Evolutionary conservation across 2,888 invertebrate genomes (phyloP).

Genomic region (Bombylius discolor): DNA sequence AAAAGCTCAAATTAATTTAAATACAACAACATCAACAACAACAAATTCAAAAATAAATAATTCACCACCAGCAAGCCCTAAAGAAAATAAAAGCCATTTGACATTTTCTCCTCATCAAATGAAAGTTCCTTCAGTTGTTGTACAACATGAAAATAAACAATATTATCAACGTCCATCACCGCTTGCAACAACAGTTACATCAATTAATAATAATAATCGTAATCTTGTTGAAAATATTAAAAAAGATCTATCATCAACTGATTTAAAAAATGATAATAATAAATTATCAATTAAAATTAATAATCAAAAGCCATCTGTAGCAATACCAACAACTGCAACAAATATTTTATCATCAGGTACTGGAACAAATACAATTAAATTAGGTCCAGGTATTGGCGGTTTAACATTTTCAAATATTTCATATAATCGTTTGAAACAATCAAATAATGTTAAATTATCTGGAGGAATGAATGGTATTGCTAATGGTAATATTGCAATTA

Average conservation of each 20-base stretch:
- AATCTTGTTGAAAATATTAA: slow-evolving; percentile 41
- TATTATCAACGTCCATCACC: slow-evolving; percentile 19
- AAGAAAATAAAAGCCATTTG: slow-evolving; percentile 54
- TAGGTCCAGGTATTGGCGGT: slow-evolving; percentile 35
- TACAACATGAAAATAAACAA: slow-evolving; percentile 19
- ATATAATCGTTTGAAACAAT: slow-evolving; percentile 34
- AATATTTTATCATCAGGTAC: slow-evolving; percentile 15
- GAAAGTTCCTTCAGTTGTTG: slow-evolving; percentile 43
- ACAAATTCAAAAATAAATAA: slow-evolving; percentile 22
- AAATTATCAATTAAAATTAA: slow-evolving; percentile 19
- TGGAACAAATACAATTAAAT: slow-evolving; percentile 31
- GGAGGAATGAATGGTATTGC: not conserved
- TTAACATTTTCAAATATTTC: slow-evolving; percentile 35
- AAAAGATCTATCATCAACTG: slow-evolving; percentile 49
- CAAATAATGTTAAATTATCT: slow-evolving; percentile 10
- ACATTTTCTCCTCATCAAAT: slow-evolving; percentile 58
- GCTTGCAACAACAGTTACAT: slow-evolving; percentile 26
- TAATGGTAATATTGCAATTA: slow-evolving; percentile 2
- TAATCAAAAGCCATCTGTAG: slow-evolving; percentile 25
- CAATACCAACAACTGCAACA: slow-evolving; percentile 12
- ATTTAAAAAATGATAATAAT: not conserved
- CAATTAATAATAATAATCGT: not conserved
- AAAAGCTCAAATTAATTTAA: slow-evolving; percentile 28
- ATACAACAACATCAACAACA: slow-evolving; percentile 26
- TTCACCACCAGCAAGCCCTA: slow-evolving; percentile 46